These are phyloP conservation scores for Orbicella faveolata DNA, from an alignment of 64 coral and sea anemone species.

Conservation along the genomic window DNA sequence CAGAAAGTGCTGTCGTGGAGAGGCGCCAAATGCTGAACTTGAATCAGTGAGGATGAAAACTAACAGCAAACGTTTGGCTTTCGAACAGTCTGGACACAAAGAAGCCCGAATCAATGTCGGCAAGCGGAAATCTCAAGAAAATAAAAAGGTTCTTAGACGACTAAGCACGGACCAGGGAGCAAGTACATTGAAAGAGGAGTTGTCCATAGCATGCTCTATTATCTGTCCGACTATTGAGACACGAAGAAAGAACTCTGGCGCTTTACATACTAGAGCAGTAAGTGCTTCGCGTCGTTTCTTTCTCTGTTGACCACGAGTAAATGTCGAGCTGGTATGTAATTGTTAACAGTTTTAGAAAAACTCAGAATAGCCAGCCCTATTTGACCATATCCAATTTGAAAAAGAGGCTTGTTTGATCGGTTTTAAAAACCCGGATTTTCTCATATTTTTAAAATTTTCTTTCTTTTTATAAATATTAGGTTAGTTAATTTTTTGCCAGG, in stretches of 20 bases:
- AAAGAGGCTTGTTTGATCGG: no score
- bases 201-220: conserved; percentile 3
- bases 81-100: neutral
- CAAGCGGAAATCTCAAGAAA: conserved; percentile 17
- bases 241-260: conserved; percentile 11
- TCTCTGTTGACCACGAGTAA: no score
- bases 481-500: no score
- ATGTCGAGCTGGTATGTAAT: no score
- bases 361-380: no score
- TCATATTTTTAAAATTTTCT: no score
- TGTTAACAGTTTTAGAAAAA: no score
- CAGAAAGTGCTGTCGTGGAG: neutral
- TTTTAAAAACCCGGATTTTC: no score
- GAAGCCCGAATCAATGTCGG: conserved; percentile 7
- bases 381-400: no score
- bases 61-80: neutral
- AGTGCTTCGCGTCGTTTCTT: neutral
- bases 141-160: neutral
- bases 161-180: neutral
- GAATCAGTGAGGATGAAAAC: neutral
- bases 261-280: conserved; percentile 30
- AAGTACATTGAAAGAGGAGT: neutral
- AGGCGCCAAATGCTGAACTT: neutral
- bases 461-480: no score
- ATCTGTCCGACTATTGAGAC: conserved; percentile 19